Conservation (phyloP, 2,113 vertebrate genomes). For the Tringa solitaria region DNA sequence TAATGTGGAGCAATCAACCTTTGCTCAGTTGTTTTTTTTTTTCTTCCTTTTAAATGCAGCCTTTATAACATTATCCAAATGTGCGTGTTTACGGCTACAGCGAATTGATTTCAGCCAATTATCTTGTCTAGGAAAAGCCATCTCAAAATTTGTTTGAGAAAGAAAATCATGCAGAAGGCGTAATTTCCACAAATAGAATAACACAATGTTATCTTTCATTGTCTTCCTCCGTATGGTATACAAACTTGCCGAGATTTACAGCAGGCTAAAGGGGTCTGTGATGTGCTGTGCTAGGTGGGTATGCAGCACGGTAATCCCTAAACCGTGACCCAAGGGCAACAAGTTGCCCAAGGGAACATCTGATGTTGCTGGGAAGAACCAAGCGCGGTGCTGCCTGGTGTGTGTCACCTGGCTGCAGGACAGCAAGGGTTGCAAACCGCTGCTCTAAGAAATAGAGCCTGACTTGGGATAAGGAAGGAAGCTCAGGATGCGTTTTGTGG, state of each 20-base stretch:
- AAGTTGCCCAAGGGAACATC: accelerated
- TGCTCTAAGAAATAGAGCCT: neutral
- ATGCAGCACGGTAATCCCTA: neutral
- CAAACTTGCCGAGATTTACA: neutral
- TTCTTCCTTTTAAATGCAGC: neutral
- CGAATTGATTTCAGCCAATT: neutral
- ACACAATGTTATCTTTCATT: neutral
- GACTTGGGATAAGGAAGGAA: neutral
- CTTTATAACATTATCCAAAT: neutral
- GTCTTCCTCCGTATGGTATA: neutral
- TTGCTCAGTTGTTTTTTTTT: neutral
- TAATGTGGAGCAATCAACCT: conserved; percentile 28
- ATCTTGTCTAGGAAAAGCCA: neutral
- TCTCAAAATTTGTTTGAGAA: neutral
- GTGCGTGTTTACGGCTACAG: neutral
- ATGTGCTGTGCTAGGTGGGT: accelerated
- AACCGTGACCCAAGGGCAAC: neutral
- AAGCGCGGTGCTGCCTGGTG: accelerated
- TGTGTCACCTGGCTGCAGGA: neutral
- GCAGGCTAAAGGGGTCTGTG: neutral
- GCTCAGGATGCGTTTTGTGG: neutral
- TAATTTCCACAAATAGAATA: neutral
- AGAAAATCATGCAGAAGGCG: neutral
- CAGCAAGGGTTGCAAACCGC: neutral
- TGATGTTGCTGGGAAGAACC: neutral